These are phyloP conservation scores for Latheticus oryzae DNA, from an alignment of 2,888 invertebrate species.

Conservation along the genomic window DNA sequence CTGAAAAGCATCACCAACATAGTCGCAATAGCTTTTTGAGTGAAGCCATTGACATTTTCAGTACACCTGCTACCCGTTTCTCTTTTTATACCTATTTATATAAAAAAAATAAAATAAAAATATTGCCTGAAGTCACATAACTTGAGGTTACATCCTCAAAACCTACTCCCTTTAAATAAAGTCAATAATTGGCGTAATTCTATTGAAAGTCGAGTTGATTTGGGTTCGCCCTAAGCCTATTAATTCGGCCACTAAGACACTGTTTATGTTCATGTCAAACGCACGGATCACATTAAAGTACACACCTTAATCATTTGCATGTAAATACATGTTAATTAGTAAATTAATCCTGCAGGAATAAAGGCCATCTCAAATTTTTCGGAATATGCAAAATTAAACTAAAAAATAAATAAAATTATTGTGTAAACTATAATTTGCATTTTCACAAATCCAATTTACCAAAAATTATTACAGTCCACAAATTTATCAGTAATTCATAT, in stretches of 20 bases:
- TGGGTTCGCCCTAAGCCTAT: constrained; percentile 22
- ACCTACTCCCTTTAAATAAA: constrained; percentile 2
- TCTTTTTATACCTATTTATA: constrained; percentile 7
- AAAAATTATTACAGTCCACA: constrained; percentile 7
- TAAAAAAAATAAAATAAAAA: too few species aligned
- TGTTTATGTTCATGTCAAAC: constrained; percentile 30
- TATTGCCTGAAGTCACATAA: too few species aligned
- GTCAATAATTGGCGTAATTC: constrained; percentile 12
- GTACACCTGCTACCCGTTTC: not conserved
- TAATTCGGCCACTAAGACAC: constrained; percentile 27
- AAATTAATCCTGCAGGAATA: constrained; percentile 15
- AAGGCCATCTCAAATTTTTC: not conserved
- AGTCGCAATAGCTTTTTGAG: constrained; percentile 1
- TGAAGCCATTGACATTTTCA: constrained; percentile 7
- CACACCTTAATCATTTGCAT: constrained; percentile 23
- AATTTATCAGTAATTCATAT: constrained; percentile 19
- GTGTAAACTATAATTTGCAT: too few species aligned
- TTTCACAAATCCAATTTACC: too few species aligned
- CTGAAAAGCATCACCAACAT: constrained; percentile 7
- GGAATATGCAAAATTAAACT: not conserved
- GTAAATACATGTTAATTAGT: constrained; percentile 18
- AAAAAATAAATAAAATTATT: too few species aligned
- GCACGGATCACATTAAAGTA: constrained; percentile 12
- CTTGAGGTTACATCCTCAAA: too few species aligned
- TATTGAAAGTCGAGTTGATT: constrained; percentile 16